Base-by-base conservation (phyloP, 2,113 vertebrate species). In the Syngnathus floridae region DNA sequence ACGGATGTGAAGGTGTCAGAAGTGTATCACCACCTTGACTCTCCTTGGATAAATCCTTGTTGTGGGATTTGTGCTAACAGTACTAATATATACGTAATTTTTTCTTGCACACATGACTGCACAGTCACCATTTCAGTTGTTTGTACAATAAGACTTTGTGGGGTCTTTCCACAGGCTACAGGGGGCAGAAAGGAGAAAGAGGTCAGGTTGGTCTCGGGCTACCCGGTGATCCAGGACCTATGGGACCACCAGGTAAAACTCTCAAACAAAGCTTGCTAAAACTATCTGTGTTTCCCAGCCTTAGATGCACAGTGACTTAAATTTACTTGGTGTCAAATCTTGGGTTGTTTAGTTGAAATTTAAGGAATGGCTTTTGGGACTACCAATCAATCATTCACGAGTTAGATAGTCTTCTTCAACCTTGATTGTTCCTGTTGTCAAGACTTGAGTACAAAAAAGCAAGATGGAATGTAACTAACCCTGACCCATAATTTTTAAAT, bases 131-230 rank as follows among this genome's bases (percentile, higher is more conserved):
- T 62, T 60, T 69, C 14, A 38, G 31, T 66, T 67, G 58, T 84
- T 22, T 14, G 36, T 57, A 64, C 62, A 79, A 64, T 71, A 56
- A 49, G 7, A 68, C 14, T 93, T 80, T 92, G 61, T 89, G 74
- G 67, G 38, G 0, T 43, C 43, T 61, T 43, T 43, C 21, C 14
- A 51, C 86, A 99, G 97, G 97, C 73, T 94, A 95, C 88, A 90
- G 97, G 84, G 97, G 97, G 84, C 95, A 95, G 88, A 99, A 99
- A 84, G 97, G 97, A 75, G 96, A 99, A 85, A 90, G 97, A 86
- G 97, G 97, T 3, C 95, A 98, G 84, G 90, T 95, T 66, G 97
- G 97, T 64, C 90, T 96, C 73, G 95, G 94, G 71, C 86, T 98
- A 65, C 92, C 92, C 37, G 96, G 97, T 81, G 88, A 90, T 72